phyloP scores from a whole-genome alignment of 2,113 vertebrate genomes.

The Grantiella picta region DNA sequence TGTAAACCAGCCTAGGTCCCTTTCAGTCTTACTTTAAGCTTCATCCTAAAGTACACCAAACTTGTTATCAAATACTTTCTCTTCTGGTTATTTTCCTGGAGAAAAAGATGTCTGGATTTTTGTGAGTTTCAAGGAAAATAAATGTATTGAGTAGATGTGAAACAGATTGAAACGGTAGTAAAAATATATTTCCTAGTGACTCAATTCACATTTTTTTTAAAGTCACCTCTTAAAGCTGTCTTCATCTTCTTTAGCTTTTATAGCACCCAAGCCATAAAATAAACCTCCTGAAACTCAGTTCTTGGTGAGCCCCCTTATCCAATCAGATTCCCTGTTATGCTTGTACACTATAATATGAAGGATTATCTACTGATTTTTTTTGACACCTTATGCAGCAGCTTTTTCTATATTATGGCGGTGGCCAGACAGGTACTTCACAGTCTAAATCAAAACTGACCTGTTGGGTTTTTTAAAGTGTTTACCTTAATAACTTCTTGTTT shows the following conservation, averaged over 20 bases:
- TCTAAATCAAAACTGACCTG: not conserved
- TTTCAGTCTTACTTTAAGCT: not conserved
- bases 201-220: constrained; percentile 22
- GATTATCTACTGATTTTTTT: not conserved
- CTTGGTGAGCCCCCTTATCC: not conserved
- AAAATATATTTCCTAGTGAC: constrained; percentile 36
- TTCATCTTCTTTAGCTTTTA: constrained; percentile 38
- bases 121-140: constrained; percentile 1
- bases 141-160: constrained; percentile 4
- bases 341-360: not conserved
- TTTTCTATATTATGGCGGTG: not conserved
- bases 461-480: not conserved
- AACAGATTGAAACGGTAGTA: constrained; percentile 41
- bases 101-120: not conserved
- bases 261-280: not conserved
- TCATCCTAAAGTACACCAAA: not conserved
- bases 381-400: not conserved
- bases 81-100: not conserved
- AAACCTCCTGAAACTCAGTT: not conserved
- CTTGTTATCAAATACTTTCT: not conserved
- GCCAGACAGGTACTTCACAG: not conserved
- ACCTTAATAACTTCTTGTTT: not conserved
- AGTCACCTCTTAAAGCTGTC: not conserved
- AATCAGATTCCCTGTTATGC: not conserved
- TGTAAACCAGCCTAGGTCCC: not conserved